Base-by-base conservation (phyloP, 2,888 invertebrate genomes). In the Tridacna crocea region DNA sequence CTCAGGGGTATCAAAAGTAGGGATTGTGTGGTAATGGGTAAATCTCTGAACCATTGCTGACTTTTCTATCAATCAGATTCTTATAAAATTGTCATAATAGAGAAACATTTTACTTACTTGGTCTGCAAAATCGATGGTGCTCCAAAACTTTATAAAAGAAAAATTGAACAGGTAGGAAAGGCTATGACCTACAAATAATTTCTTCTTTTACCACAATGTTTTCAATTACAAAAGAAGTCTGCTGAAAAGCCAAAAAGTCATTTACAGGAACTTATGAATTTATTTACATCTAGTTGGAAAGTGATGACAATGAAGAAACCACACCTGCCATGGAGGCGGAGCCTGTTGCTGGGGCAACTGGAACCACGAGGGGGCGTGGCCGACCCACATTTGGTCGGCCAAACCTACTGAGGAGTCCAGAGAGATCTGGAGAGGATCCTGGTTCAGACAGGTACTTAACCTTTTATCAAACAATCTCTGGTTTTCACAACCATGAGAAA, bases 281-380 rank as follows among this genome's bases (percentile, higher is more conserved):
- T 36, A 36, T 36, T 55, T 55, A 19, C n/a, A 19, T 58, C n/a
- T n/a, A 73, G 73, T 73, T 73, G 36, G 74, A 74, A 13, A 80
- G 77, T 13, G 84, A 80, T 72, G 82, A 81, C 46, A 77, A 81
- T 72, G 82, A 74, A 51, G 73, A 76, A 26, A 55, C 48, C 0
- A 80, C 78, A 24, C 85, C 85, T 13, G 80, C 85, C 22, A 85
- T 85, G 85, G 79, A 80, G 0, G 80, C 80, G 2, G 74, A 74
- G n/a, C 36, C 78, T n/a, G 26, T 63, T 13, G 58, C 48, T 15
- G 73, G 63, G 26, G 55, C 66, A 72, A 22, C 77, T 65, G 72
- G 70, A 26, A 46, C 61, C 8, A 48, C 55, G 63, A 19, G 36
- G 55, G 26, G 58, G 63, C n/a, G 79, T 48, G 15, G n/a, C 36